phyloP scores from a whole-genome alignment of 1,140 invertebrate species.

The Polypedilum vanderplanki region DNA sequence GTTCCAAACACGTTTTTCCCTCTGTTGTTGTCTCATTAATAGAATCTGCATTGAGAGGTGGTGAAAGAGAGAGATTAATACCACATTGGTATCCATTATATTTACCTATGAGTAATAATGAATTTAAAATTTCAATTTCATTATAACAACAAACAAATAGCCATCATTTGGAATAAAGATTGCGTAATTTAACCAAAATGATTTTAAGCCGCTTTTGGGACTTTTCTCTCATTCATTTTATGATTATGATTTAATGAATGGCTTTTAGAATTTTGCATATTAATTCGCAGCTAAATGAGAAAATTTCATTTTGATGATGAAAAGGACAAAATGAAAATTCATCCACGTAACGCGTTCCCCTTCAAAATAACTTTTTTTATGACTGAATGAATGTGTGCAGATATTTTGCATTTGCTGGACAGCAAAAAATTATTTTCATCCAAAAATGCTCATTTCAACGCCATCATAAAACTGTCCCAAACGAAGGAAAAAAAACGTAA shows the following conservation, averaged over 20 bases:
- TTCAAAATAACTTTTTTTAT: not conserved
- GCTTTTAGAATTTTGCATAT: not conserved
- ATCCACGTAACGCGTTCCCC: not conserved
- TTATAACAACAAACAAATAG: too few species aligned
- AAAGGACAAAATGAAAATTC: not conserved
- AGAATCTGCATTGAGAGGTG: too few species aligned
- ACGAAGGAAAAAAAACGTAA: not conserved
- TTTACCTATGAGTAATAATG: too few species aligned
- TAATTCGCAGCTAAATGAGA: not conserved
- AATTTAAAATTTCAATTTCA: too few species aligned
- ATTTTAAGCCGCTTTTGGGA: not conserved
- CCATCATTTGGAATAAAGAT: too few species aligned
- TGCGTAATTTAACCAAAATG: too few species aligned
- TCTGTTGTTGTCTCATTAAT: too few species aligned
- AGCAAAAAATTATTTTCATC: not conserved
- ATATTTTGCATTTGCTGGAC: not conserved
- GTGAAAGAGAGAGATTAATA: too few species aligned
- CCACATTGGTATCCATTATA: too few species aligned
- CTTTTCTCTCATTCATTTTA: not conserved
- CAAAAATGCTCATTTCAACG: not conserved
- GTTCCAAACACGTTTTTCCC: too few species aligned
- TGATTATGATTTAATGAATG: slow-evolving; percentile 16
- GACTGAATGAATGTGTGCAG: not conserved
- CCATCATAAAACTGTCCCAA: slow-evolving; percentile 6
- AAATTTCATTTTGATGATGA: not conserved